Evolutionary conservation across 2,113 vertebrate species (phyloP), one percentile per base, ranked within the genome.

Genomic region (Chauna torquata): DNA sequence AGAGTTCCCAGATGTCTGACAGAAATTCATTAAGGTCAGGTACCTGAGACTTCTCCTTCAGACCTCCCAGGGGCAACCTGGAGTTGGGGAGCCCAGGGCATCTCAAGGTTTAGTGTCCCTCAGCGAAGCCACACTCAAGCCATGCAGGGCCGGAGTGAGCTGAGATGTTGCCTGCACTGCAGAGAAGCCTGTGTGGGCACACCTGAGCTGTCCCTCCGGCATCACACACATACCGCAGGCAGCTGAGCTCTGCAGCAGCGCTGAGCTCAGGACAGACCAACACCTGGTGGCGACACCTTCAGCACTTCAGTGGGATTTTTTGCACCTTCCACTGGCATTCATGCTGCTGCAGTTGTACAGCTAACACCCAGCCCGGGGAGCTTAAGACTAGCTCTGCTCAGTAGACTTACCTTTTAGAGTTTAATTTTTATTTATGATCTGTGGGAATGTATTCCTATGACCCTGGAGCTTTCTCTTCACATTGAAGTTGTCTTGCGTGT

Each of bases 31-130:
- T 23, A 44, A 54, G 16, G 16, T 47, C 42, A 52, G 34, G 25
- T 49, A 32, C 19, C 5, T 20, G 14, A 55, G 5, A 61, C 13
- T 13, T 69, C 34, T 64, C 77, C 6, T 4, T 71, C 16, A 59
- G 74, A 38, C 13, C 38, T 65, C 19, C 4, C 6, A 47, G 36
- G 45, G 16, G 15, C 58, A 71, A 28, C 12, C 6, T 57, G 47
- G 28, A 81, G 58, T 42, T 32, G 17, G 5, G 12, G 8, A 72
- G 2, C 20, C 9, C 3, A 45, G 22, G 16, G 28, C 18, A 47
- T 40, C 9, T 45, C 0, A 1, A 58, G 23, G 12, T 6, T 40
- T 30, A 27, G 3, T 28, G 12, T 57, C 52, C 40, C 1, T 2
- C 32, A 14, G 5, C 19, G 69, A 55, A 81, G 20, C 27, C n/a